Base-by-base conservation (phyloP, 2,797 vertebrate species). In the Halcyon badia region DNA sequence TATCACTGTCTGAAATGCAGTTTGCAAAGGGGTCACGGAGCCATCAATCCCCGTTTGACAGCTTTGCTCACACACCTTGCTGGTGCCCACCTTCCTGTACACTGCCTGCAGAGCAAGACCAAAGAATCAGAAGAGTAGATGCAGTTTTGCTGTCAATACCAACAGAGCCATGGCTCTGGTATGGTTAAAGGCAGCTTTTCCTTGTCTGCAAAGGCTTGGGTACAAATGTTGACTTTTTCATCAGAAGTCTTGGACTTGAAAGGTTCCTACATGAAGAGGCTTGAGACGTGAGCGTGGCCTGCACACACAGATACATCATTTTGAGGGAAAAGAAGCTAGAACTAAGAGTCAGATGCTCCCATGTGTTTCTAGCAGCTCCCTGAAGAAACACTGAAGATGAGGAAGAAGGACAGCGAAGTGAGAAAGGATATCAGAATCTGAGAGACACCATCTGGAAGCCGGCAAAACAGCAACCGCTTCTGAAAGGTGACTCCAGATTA, bases 91-190 rank as follows among this genome's bases (percentile, higher is more conserved):
- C 0, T 18, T 66, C 35, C 20, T 80, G 13, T 49, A 20, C 14
- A 2, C 46, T 30, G 19, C 19, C 48, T 64, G 35, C 12, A 48
- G 69, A 87, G 16, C 25, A 51, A 57, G 57, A 41, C 20, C 11
- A 49, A 71, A 81, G 66, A 68, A 33, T 44, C 22, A 81, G 26
- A 64, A 75, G 6, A 17, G 7, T 3, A 75, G 14, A n/a, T 9
- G 18, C 9, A 28, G 57, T 86, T 72, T 44, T 33, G 11, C 39
- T 61, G 5, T 76, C 30, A 11, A 2, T 39, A 13, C 3, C 18
- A 58, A 4, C 20, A 33, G 5, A 51, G 0, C 1, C 2, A 11
- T 54, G 26, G 6, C 6, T 58, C 51, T 73, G n/a, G 5, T 3
- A 1, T 51, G 33, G 42, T 58, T 54, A 79, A 48, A 5, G 14